Evolutionary conservation across 2,113 vertebrate genomes (phyloP).

Genomic region (Trochalopteron elliotii): DNA sequence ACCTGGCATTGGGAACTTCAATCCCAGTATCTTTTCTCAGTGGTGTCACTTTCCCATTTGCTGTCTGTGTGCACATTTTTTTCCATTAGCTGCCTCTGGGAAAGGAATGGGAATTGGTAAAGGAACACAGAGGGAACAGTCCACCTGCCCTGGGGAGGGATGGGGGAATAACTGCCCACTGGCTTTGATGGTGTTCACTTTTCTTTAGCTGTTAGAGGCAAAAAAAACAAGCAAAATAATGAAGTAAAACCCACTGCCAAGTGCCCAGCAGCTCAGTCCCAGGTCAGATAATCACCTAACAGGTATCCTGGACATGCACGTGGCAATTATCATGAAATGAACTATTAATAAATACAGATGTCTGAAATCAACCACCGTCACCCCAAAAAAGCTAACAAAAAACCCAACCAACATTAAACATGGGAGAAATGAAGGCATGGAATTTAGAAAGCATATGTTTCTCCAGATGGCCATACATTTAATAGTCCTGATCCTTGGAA

Average conservation of each 20-base stretch:
- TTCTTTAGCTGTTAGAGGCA: neutral
- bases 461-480: neutral
- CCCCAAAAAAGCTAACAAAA: neutral
- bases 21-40: neutral
- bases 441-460: neutral
- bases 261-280: neutral
- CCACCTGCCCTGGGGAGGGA: neutral
- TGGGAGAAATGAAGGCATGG: neutral
- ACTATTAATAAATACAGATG: neutral
- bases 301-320: neutral
- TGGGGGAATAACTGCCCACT: neutral
- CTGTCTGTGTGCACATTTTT: neutral
- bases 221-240: neutral
- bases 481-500: neutral
- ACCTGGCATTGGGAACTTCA: neutral
- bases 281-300: neutral
- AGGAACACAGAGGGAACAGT: neutral
- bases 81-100: neutral
- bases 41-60: neutral
- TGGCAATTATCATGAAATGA: neutral
- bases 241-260: neutral
- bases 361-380: neutral
- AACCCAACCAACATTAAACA: neutral
- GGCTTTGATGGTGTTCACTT: neutral
- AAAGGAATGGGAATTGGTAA: neutral